Percentiles rank a stretch among this genome's conserved stretches.
These are phyloP conservation scores for Brachynemurus nebulosus DNA, from an alignment of 2,888 invertebrate genomes.

Conservation along the genomic window DNA sequence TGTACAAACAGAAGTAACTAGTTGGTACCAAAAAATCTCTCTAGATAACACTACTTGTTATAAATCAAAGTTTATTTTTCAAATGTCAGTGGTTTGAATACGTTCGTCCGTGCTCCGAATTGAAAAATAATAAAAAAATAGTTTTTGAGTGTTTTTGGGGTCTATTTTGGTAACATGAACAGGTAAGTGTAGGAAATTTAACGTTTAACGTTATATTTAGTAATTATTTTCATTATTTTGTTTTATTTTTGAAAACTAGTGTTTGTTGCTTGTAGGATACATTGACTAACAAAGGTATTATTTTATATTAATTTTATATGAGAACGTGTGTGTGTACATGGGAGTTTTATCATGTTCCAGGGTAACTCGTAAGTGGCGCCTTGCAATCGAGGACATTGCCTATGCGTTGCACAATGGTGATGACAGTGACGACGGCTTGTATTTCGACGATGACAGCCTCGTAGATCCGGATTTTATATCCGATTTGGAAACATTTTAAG, in stretches of 20 bases:
- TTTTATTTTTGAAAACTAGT: not conserved
- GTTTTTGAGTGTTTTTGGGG: not conserved
- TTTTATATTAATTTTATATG: too few species aligned
- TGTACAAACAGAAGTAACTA: not conserved
- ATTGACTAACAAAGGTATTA: too few species aligned
- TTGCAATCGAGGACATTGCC: not conserved
- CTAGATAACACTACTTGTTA: not conserved
- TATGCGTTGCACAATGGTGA: not conserved
- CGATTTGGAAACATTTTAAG: not conserved
- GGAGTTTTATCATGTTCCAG: not conserved
- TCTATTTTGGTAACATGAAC: not conserved
- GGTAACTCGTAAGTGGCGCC: not conserved
- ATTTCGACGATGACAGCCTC: slow-evolving; percentile 2
- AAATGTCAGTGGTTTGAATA: not conserved
- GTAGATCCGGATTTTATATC: not conserved
- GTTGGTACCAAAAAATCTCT: not conserved
- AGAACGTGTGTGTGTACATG: too few species aligned
- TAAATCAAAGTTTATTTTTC: not conserved
- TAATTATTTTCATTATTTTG: not conserved
- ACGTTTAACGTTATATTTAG: not conserved
- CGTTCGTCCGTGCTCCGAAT: not conserved
- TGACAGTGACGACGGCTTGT: not conserved
- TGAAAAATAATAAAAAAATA: not conserved
- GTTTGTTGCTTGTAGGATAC: slow-evolving; percentile 2
- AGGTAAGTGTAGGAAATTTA: not conserved